These are phyloP conservation scores for Meles meles DNA, from an alignment of 2,113 vertebrate genomes.

Conservation along the genomic window DNA sequence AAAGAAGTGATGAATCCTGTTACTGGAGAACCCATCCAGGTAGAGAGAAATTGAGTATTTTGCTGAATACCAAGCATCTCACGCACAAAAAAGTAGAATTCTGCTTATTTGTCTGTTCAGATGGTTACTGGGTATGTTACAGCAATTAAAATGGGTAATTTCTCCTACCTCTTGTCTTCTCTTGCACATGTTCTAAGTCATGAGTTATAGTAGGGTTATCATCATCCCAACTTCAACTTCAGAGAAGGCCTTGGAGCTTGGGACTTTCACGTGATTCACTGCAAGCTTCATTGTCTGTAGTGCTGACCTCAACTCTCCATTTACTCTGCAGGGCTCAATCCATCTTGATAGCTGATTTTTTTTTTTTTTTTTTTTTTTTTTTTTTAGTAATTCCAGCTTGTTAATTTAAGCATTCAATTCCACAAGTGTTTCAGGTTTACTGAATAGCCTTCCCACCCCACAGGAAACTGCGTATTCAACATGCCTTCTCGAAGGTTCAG, in stretches of 20 bases:
- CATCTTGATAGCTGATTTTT: background rate
- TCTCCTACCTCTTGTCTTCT: constrained; percentile 25
- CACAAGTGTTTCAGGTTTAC: constrained; percentile 16
- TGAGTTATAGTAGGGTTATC: background rate
- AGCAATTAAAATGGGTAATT: background rate
- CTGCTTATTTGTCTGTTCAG: background rate
- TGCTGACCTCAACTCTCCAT: fast-evolving
- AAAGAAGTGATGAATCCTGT: constrained; percentile 82
- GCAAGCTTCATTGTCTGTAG: background rate
- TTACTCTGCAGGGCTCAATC: background rate
- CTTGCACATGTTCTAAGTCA: background rate
- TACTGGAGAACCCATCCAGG: constrained; percentile 82
- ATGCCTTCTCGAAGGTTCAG: background rate
- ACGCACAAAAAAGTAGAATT: background rate
- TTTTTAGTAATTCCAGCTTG: background rate
- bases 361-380: background rate
- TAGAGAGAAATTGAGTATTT: constrained; percentile 18
- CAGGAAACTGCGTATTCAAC: background rate
- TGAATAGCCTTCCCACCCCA: background rate
- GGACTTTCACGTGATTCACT: background rate
- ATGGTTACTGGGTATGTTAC: background rate
- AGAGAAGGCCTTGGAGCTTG: background rate
- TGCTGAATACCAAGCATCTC: background rate
- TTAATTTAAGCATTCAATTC: background rate
- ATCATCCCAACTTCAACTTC: background rate